Conservation (phyloP, 1,140 invertebrate genomes). For the Zophobas atratus region DNA sequence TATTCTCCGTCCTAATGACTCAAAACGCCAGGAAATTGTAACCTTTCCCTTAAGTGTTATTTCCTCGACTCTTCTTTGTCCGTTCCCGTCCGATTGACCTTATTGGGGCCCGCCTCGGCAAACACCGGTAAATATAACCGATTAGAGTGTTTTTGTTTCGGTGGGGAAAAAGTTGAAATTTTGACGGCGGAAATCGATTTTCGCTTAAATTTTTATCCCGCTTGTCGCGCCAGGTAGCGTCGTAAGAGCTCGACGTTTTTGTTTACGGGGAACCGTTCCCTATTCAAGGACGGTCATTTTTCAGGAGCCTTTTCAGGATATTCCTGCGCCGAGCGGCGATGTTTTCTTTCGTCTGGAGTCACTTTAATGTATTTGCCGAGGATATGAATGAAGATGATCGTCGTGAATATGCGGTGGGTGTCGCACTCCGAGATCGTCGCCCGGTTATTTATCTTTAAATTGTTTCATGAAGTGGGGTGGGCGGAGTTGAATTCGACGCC, state of each 20-base stretch:
- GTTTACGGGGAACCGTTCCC: neutral
- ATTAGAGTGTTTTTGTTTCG: too few relatives aligned
- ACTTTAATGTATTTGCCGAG: constrained; percentile 25
- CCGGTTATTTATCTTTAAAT: neutral
- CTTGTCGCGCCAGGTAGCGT: too few relatives aligned
- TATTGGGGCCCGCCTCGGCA: neutral
- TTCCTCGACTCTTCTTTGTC: neutral
- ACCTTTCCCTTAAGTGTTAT: neutral
- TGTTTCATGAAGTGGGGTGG: too few relatives aligned
- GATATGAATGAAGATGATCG: constrained; percentile 24
- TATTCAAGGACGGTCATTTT: constrained; percentile 16
- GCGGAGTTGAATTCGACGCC: too few relatives aligned
- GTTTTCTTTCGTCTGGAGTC: constrained; percentile 22
- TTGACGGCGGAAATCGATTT: too few relatives aligned
- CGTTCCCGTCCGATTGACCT: neutral
- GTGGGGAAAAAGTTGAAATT: too few relatives aligned
- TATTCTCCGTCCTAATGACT: neutral
- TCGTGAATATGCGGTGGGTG: neutral
- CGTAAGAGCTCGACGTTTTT: neutral
- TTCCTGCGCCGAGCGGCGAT: neutral
- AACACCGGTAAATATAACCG: neutral
- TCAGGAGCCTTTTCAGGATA: constrained; percentile 23
- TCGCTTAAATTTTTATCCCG: too few relatives aligned
- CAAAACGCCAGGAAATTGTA: neutral
- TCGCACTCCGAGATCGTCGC: neutral